These are phyloP conservation scores for Dusona sp. DNA, from an alignment of 2,888 invertebrate species.

Conservation along the genomic window DNA sequence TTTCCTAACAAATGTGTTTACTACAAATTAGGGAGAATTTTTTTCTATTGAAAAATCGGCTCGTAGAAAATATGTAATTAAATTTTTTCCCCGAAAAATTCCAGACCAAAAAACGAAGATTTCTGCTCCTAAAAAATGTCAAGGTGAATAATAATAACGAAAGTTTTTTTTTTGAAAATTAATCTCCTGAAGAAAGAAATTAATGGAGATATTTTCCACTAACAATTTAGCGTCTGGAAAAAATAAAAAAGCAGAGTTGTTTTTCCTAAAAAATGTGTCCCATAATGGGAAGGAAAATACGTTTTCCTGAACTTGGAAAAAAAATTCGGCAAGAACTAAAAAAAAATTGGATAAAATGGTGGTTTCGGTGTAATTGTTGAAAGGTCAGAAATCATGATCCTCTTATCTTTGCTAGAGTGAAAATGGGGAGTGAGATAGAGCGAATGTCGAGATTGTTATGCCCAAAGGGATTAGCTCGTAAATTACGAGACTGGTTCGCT, in stretches of 20 bases:
- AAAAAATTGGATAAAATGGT: slow-evolving; percentile 1
- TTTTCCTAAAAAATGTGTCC: too few relatives aligned
- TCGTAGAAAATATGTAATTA: not conserved
- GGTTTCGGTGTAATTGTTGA: not conserved
- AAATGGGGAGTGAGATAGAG: slow-evolving; percentile 12
- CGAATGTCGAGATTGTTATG: slow-evolving; percentile 17
- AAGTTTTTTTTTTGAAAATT: not conserved
- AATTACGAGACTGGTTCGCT: slow-evolving; percentile 33
- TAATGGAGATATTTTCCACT: not conserved
- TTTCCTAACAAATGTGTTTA: not conserved
- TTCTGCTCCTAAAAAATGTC: too few relatives aligned
- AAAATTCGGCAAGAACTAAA: not conserved
- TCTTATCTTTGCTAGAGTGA: not conserved
- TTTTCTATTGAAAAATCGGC: not conserved
- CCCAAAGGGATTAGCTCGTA: slow-evolving; percentile 35
- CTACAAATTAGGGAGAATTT: not conserved
- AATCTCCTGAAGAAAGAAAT: not conserved
- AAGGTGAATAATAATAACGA: too few relatives aligned
- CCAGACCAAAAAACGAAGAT: too few relatives aligned
- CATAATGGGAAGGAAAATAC: too few relatives aligned
- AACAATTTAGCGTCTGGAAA: not conserved
- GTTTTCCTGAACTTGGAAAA: too few relatives aligned
- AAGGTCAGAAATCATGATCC: not conserved
- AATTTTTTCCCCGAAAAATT: not conserved
- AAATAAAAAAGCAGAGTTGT: not conserved